Evolutionary conservation across 2,888 invertebrate genomes (phyloP).

Genomic region (Lissonota sp.): DNA sequence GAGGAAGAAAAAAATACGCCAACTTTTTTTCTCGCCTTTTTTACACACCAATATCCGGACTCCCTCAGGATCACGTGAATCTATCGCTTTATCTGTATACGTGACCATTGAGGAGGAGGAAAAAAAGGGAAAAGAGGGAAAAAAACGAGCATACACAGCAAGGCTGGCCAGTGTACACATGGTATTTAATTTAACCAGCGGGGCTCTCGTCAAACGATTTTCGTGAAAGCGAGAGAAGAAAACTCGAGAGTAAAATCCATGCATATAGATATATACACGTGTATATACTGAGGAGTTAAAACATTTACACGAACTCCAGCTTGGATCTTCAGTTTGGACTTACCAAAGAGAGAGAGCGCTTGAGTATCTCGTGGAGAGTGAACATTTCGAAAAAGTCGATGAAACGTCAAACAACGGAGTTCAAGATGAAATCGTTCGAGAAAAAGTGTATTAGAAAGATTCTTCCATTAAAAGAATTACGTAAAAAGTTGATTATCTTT

Average conservation of each 20-base stretch:
- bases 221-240: conserved; percentile 4
- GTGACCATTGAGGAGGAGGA: conserved; percentile 6
- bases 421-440: background rate
- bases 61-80: conserved; percentile 2
- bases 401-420: background rate
- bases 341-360: background rate
- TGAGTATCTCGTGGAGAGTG: background rate
- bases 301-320: background rate
- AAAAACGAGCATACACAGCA: background rate
- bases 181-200: conserved; percentile 41
- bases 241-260: too few relatives aligned
- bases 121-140: background rate
- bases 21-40: conserved; percentile 23
- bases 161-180: background rate
- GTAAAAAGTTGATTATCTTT: too few relatives aligned
- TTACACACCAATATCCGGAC: conserved; percentile 51
- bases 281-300: background rate
- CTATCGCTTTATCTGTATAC: conserved; percentile 4
- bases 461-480: too few relatives aligned
- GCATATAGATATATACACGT: too few relatives aligned
- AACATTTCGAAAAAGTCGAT: background rate
- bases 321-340: background rate
- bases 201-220: conserved; percentile 34
- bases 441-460: background rate
- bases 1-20: conserved; percentile 11